Evolutionary conservation across 2,113 vertebrate genomes (phyloP).

Genomic region (Rattus norvegicus): GRCr8 NC_086026.1:45016001-45016500

Average conservation of each 20-base stretch:
- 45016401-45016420: conserved; percentile 29
- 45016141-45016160: background rate
- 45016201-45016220: background rate
- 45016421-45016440: conserved; percentile 56
- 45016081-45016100: background rate
- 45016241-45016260: background rate
- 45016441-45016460: conserved; percentile 46
- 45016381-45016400: background rate
- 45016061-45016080: background rate
- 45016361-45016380: background rate
- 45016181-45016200: background rate
- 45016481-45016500: conserved; percentile 50
- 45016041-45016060: background rate
- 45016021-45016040: background rate
- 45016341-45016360: background rate
- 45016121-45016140: background rate
- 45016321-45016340: conserved; percentile 12
- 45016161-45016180: background rate
- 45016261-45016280: background rate
- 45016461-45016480: conserved; percentile 60
- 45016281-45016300: background rate
- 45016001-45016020: background rate
- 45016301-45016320: background rate
- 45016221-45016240: background rate
- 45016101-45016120: background rate